A percentile compares a stretch with the other conserved stretches of the same genome.
phyloP scores from a whole-genome alignment of 1,140 invertebrate genomes.

The Pseudomyrmex pallidus region DNA sequence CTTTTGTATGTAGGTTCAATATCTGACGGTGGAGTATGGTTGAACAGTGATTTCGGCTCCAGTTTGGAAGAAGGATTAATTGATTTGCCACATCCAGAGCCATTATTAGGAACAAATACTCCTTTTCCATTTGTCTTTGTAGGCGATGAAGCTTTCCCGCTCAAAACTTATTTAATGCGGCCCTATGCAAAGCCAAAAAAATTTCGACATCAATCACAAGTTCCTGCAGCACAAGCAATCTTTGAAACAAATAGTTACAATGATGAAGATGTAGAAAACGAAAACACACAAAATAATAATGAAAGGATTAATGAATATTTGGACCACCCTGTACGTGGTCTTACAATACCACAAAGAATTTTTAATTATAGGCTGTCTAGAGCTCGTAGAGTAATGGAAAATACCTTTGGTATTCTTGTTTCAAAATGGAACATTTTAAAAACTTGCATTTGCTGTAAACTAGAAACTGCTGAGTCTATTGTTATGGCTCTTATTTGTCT shows the following conservation, averaged over 20 bases:
- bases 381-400: neutral
- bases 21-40: slow-evolving; percentile 18
- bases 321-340: neutral
- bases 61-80: slow-evolving; percentile 7
- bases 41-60: slow-evolving; percentile 1
- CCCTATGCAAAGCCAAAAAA: neutral
- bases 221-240: neutral
- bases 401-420: slow-evolving; percentile 6
- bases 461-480: neutral
- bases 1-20: neutral
- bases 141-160: neutral
- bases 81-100: slow-evolving; percentile 2
- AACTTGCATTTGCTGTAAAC: neutral
- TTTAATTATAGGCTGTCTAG: slow-evolving; percentile 16
- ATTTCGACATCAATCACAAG: neutral
- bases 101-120: neutral
- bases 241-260: neutral
- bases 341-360: neutral
- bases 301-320: neutral
- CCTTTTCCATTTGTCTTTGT: slow-evolving; percentile 8
- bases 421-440: slow-evolving; percentile 7
- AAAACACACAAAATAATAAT: neutral
- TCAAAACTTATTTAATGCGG: slow-evolving; percentile 4
- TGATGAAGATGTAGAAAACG: neutral
- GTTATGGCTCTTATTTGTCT: slow-evolving; percentile 2